Conservation (phyloP, 1,140 invertebrate species). For the Zaprionus gabonicus region DNA sequence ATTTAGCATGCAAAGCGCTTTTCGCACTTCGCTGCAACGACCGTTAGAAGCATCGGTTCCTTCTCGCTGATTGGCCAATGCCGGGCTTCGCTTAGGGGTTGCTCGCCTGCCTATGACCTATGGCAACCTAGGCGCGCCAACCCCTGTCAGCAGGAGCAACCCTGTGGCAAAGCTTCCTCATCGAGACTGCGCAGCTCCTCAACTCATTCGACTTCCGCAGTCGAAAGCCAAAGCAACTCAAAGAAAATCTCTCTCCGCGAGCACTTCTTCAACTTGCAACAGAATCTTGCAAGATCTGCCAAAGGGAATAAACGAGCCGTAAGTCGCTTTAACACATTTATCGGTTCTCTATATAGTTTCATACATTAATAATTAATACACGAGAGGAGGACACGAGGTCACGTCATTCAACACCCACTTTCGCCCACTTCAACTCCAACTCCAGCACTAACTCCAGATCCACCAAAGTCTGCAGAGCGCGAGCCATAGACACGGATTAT, state of each 20-base stretch:
- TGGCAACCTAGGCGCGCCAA: slow-evolving; percentile 38
- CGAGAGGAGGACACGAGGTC: slow-evolving; percentile 33
- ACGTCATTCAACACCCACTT: slow-evolving; percentile 4
- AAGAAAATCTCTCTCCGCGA: slow-evolving; percentile 13
- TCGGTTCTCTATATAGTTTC: slow-evolving; percentile 9
- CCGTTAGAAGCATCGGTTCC: slow-evolving; percentile 52
- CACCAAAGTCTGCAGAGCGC: slow-evolving; percentile 54
- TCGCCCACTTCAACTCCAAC: slow-evolving; percentile 63
- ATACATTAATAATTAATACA: slow-evolving; percentile 30
- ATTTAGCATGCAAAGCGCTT: slow-evolving; percentile 9
- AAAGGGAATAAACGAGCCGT: slow-evolving; percentile 1
- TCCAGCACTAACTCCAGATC: slow-evolving; percentile 73
- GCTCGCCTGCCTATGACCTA: slow-evolving; percentile 52
- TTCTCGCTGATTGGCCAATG: slow-evolving; percentile 59
- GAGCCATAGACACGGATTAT: slow-evolving; percentile 1
- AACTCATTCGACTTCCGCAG: slow-evolving; percentile 75
- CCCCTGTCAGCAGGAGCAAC: slow-evolving; percentile 44
- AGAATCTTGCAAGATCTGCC: background rate
- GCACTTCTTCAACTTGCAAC: background rate
- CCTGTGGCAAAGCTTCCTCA: slow-evolving; percentile 51
- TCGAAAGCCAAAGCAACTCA: slow-evolving; percentile 65
- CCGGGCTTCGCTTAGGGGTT: slow-evolving; percentile 31
- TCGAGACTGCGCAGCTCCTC: slow-evolving; percentile 8
- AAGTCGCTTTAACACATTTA: slow-evolving; percentile 19
- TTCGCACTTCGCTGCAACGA: slow-evolving; percentile 25